Conservation (phyloP, 2,113 vertebrate species). For the Brienomyrus brachyistius region DNA sequence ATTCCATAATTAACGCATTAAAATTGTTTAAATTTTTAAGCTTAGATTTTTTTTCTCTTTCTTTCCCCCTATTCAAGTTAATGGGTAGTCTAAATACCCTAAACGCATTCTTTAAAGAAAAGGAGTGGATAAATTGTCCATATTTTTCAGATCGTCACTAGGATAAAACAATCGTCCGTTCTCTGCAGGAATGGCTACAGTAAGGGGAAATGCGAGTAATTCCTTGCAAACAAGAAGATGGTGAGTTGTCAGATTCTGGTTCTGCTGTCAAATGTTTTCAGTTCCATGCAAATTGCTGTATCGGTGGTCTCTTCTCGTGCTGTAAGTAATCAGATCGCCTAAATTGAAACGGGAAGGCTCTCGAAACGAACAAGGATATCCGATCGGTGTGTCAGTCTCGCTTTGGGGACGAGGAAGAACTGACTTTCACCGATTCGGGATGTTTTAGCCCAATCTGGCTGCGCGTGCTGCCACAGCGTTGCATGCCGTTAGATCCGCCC, state of each 20-base stretch:
- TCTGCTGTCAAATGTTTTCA: conserved; percentile 63
- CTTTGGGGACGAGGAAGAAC: conserved; percentile 30
- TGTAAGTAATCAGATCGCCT: conserved; percentile 40
- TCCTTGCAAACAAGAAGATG: conserved; percentile 60
- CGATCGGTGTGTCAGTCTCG: conserved; percentile 36
- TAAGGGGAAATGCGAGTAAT: conserved; percentile 44
- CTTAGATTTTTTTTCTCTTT: conserved; percentile 26
- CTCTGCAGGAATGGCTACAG: conserved; percentile 45
- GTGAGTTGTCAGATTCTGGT: conserved; percentile 69
- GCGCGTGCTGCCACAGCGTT: conserved; percentile 59
- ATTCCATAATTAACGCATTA: conserved; percentile 51
- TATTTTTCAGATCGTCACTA: conserved; percentile 54
- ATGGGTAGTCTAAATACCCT: conserved; percentile 46
- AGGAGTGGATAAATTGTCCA: conserved; percentile 49
- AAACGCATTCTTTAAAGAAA: conserved; percentile 33
- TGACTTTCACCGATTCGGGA: conserved; percentile 51
- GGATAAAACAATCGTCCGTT: conserved; percentile 40
- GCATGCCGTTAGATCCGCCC: conserved; percentile 84
- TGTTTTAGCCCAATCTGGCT: conserved; percentile 58
- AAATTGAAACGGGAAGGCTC: conserved; percentile 25
- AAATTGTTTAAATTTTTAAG: conserved; percentile 16
- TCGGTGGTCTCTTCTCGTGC: conserved; percentile 48
- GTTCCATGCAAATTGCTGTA: conserved; percentile 46
- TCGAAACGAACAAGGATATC: conserved; percentile 32
- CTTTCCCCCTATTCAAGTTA: conserved; percentile 43